Base-by-base conservation (phyloP, 2,888 invertebrate species). In the Pharmacophagus antenor region DNA sequence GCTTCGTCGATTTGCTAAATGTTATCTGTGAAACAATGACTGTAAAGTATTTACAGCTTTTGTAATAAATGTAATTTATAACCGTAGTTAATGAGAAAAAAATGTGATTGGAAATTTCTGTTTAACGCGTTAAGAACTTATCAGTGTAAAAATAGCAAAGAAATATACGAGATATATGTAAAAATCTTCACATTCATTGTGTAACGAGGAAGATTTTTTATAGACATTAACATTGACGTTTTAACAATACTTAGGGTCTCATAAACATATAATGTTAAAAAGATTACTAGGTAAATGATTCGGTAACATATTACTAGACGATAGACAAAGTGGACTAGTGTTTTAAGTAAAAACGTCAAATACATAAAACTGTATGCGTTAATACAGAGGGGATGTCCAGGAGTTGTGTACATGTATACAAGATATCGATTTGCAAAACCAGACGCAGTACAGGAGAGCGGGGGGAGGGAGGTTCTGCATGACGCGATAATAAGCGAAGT, bases 381-480 rank as follows among this genome's bases (percentile, higher is more conserved):
- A 21, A 7, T 27, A 47, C 17, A 52, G 20, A 52, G 58, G 58
- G 52, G 52, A 20, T 21, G 21, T 20, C 25, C 47, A 44, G 58
- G 50, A 49, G 37, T 27, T 37, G 53, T 48, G 55, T 63, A 53
- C 52, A 62, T 47, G 61, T 46, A 48, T 56, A 61, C 65, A 64
- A 62, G 66, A 72, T 77, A 86, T 85, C 82, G 79, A 84, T 83
- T 72, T 68, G 71, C 71, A 68, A 72, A 73, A 71, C 73, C 65
- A 65, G 70, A 67, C 68, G 60, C 60, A 48, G 27, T 42, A 27
- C 10, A 20, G 58, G 12, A 27, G 21, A 25, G 51, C 63, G 66
- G 67, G 64, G 69, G 72, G 69, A 68, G 63, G 63, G 64, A 63
- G 63, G 71, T 65, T 67, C 67, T 68, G 68, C 75, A 76, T 76